Percentiles rank a stretch among this genome's conserved stretches.
Conservation (phyloP, 92 coral and sea anemone genomes). For the Porites lobata region DNA sequence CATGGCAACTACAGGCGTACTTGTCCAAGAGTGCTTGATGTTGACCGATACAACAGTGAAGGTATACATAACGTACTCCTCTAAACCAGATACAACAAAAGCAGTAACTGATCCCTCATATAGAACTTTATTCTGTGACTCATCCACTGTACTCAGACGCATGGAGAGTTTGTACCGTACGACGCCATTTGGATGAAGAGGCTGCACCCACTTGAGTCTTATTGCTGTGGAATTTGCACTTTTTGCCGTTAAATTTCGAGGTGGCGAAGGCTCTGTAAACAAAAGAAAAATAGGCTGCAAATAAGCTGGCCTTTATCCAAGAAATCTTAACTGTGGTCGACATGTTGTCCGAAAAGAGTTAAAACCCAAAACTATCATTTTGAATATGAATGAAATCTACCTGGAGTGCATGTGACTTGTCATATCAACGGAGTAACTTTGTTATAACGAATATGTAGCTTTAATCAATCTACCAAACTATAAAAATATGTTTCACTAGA, state of each 20-base stretch:
- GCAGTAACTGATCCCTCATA: constrained; percentile 58
- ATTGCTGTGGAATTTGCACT: constrained; percentile 73
- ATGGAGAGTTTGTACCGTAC: constrained; percentile 57
- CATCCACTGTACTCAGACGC: constrained; percentile 28
- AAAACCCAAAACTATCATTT: too few relatives aligned
- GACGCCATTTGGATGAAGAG: constrained; percentile 74
- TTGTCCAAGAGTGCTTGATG: constrained; percentile 39
- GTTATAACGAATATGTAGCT: too few relatives aligned
- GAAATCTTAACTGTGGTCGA: too few relatives aligned
- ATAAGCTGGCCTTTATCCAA: too few relatives aligned
- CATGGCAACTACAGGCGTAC: constrained; percentile 45
- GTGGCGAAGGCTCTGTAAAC: constrained; percentile 76
- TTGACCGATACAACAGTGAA: constrained; percentile 75
- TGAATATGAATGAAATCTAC: too few relatives aligned
- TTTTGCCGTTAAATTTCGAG: constrained; percentile 73
- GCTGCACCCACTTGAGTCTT: constrained; percentile 58
- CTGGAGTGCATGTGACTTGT: too few relatives aligned
- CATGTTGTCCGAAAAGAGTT: too few relatives aligned
- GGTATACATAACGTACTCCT: constrained; percentile 61
- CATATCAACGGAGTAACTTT: too few relatives aligned
- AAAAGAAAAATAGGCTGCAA: too few relatives aligned
- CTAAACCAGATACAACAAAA: constrained; percentile 57
- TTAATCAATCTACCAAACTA: too few relatives aligned
- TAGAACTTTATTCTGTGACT: constrained; percentile 2
- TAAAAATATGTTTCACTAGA: too few relatives aligned